These are phyloP conservation scores for Chloromyia formosa DNA, from an alignment of 2,888 invertebrate genomes.

Conservation along the genomic window DNA sequence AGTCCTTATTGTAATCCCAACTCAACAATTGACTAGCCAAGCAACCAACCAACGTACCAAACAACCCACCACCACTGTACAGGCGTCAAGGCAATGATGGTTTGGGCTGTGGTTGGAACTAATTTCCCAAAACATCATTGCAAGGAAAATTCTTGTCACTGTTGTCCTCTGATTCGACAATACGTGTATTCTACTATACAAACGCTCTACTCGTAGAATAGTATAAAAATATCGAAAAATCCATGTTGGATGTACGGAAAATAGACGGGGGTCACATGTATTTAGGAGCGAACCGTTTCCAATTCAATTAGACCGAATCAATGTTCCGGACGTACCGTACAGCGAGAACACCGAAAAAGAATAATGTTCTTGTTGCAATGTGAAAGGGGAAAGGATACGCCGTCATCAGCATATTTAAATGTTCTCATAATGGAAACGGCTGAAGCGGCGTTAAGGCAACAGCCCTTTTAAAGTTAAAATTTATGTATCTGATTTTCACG, in stretches of 20 bases:
- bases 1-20: not conserved
- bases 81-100: not conserved
- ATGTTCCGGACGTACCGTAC: constrained; percentile 32
- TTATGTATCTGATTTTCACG: constrained; percentile 43
- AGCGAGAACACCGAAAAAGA: not conserved
- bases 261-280: constrained; percentile 17
- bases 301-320: constrained; percentile 47
- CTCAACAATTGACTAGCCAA: not conserved
- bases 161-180: constrained; percentile 17
- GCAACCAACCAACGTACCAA: no score
- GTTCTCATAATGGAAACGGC: not conserved
- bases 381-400: constrained; percentile 33
- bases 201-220: no score
- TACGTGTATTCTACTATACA: not conserved
- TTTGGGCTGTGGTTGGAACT: constrained; percentile 23
- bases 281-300: constrained; percentile 45
- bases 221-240: constrained; percentile 10
- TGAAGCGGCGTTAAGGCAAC: not conserved
- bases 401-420: constrained; percentile 7
- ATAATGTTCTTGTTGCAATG: constrained; percentile 14
- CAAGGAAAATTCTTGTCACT: constrained; percentile 6
- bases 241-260: not conserved
- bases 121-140: constrained; percentile 4
- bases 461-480: constrained; percentile 38
- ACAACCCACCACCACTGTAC: not conserved